Conservation (phyloP, 2,113 vertebrate species). For the Vulpes ferrilata region DNA sequence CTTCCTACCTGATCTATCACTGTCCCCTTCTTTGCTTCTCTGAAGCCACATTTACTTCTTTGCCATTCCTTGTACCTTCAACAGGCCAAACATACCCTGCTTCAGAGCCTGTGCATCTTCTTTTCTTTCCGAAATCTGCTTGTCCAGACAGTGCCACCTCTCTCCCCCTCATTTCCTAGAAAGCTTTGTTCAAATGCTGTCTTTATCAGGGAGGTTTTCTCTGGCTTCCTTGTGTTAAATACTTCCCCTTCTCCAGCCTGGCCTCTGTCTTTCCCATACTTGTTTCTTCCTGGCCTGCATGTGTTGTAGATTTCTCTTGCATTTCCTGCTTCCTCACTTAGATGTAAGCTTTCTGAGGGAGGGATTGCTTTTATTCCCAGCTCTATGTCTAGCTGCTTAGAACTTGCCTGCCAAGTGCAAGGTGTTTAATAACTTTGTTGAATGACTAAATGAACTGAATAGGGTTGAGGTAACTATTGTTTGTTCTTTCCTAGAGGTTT, state of each 20-base stretch:
- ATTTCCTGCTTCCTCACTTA: neutral
- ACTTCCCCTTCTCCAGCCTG: neutral
- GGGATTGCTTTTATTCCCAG: neutral
- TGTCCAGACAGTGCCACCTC: neutral
- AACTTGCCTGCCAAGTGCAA: neutral
- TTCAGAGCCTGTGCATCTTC: neutral
- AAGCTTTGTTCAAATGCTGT: neutral
- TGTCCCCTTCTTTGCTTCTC: neutral
- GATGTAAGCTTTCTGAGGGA: neutral
- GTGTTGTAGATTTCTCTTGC: neutral
- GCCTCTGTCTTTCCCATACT: neutral
- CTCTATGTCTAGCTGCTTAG: neutral
- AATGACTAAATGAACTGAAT: neutral
- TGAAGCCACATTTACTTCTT: neutral
- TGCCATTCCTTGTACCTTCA: neutral
- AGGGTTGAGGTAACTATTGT: neutral
- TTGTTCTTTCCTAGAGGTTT: neutral
- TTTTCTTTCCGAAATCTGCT: neutral
- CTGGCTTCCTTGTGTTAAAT: neutral
- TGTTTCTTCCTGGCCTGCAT: rapidly evolving
- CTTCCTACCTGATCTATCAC: neutral
- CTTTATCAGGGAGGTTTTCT: neutral
- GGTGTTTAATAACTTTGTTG: neutral
- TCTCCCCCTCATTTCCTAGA: neutral
- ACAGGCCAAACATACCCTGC: neutral